Conservation (phyloP, 2,113 vertebrate species). For the Carettochelys insculpta region DNA sequence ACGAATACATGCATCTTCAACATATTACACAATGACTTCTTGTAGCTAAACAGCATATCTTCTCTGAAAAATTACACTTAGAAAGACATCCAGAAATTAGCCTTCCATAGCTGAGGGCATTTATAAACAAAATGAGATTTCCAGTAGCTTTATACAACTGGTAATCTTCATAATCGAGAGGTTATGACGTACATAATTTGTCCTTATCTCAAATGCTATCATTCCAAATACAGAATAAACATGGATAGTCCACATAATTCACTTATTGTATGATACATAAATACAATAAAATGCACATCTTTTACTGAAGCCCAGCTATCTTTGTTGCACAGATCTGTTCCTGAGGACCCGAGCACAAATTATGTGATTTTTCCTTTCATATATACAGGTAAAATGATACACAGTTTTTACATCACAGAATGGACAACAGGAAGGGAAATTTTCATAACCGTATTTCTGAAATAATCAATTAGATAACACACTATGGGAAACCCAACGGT, state of each 20-base stretch:
- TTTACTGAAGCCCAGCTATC: neutral
- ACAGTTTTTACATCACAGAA: neutral
- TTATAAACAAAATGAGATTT: slow-evolving; percentile 23
- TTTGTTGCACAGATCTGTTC: neutral
- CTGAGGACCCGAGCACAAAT: neutral
- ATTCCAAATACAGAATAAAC: neutral
- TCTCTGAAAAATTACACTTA: neutral
- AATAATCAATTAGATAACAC: neutral
- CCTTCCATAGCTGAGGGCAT: neutral
- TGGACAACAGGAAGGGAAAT: neutral
- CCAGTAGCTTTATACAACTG: neutral
- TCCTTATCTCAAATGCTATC: neutral
- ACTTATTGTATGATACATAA: neutral
- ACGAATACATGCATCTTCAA: neutral
- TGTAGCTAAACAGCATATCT: neutral
- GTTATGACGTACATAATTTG: neutral
- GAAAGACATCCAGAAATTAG: slow-evolving; percentile 6
- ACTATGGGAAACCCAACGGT: neutral
- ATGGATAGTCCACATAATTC: neutral
- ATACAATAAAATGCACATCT: neutral
- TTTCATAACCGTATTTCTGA: neutral
- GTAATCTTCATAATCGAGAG: neutral
- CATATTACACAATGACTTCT: neutral
- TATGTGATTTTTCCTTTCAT: neutral
- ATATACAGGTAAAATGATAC: neutral